phyloP scores from a whole-genome alignment of 1,140 invertebrate species.

The Aphaenogaster ashmeadi region DNA sequence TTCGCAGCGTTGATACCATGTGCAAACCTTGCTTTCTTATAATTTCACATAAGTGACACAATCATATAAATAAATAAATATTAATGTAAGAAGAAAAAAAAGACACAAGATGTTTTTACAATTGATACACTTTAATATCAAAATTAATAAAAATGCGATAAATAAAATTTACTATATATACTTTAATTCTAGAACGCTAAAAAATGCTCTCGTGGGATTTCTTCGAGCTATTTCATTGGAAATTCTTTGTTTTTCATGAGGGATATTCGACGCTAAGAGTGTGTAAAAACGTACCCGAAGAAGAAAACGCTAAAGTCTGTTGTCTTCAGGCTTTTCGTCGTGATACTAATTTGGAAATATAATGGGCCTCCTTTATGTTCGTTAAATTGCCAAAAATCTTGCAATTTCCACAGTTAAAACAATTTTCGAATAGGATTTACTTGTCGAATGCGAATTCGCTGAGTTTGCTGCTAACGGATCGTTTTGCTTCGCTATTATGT shows the following conservation, averaged over 20 bases:
- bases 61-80: conserved; percentile 6
- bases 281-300: conserved; percentile 33
- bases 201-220: not conserved
- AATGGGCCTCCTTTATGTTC: not conserved
- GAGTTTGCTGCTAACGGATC: conserved; percentile 71
- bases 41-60: not conserved
- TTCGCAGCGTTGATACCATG: not conserved
- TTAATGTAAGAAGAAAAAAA: not conserved
- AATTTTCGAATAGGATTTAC: conserved; percentile 55
- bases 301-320: not conserved
- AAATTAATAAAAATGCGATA: conserved; percentile 34
- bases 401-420: not conserved
- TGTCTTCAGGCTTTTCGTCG: not conserved
- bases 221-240: not conserved
- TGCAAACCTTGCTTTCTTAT: not conserved
- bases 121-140: conserved; percentile 45
- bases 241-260: not conserved
- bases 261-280: not conserved
- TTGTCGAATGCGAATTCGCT: conserved; percentile 74
- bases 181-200: conserved; percentile 19
- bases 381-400: not conserved
- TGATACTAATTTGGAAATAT: not conserved
- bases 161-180: conserved; percentile 45
- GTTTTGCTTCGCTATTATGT: conserved; percentile 75
- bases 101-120: not conserved